phyloP scores from a whole-genome alignment of 2,888 invertebrate genomes.

The Hemistola chrysoprasaria region DNA sequence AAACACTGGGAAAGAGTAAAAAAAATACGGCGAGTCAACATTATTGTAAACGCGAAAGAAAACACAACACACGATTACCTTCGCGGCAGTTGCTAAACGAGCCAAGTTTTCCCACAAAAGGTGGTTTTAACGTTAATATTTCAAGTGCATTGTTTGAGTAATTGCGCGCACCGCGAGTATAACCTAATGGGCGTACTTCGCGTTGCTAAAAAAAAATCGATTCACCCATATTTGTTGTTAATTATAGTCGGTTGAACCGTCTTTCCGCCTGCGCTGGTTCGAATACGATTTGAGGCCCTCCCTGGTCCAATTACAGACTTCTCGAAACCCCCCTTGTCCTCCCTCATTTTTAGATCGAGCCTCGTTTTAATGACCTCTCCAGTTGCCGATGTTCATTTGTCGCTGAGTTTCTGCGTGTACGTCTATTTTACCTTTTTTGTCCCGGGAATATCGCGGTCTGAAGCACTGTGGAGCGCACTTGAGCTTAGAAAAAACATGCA shows the following conservation, averaged over 20 bases:
- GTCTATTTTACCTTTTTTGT: constrained; percentile 69
- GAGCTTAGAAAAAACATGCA: constrained; percentile 37
- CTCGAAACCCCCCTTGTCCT: constrained; percentile 65
- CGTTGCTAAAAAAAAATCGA: constrained; percentile 67
- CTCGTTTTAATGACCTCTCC: constrained; percentile 81
- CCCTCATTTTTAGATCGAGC: constrained; percentile 78
- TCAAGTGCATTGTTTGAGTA: constrained; percentile 68
- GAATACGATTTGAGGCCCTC: constrained; percentile 80
- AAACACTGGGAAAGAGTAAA: constrained; percentile 52
- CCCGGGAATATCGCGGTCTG: constrained; percentile 53
- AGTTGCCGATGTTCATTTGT: constrained; percentile 80
- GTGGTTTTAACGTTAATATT: constrained; percentile 68
- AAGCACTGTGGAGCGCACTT: constrained; percentile 49
- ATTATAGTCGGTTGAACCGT: constrained; percentile 79
- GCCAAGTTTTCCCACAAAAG: constrained; percentile 73
- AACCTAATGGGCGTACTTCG: constrained; percentile 59
- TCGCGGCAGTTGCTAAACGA: constrained; percentile 69
- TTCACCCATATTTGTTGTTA: constrained; percentile 82
- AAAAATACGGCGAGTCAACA: constrained; percentile 45
- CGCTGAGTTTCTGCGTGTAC: constrained; percentile 73
- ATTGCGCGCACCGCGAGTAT: constrained; percentile 66
- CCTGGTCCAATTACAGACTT: constrained; percentile 80
- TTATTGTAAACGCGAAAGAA: constrained; percentile 36
- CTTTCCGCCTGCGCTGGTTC: constrained; percentile 77
- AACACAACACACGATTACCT: constrained; percentile 45